These are phyloP conservation scores for Acromyrmex charruanus DNA, from an alignment of 1,140 invertebrate species.

Conservation along the genomic window DNA sequence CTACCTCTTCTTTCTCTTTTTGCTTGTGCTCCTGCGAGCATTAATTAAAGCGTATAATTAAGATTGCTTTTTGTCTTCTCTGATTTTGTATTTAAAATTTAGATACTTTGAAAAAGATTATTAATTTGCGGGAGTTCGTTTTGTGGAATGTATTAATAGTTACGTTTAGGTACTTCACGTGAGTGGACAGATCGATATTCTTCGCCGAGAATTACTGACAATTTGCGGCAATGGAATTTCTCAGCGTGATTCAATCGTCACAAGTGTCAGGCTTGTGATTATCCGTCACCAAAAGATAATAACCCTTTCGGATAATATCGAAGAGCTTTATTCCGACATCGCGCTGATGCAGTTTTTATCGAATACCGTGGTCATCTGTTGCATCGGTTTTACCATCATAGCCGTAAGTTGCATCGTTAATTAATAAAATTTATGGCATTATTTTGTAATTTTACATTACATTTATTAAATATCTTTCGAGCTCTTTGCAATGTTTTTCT, in stretches of 20 bases:
- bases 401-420: slow-evolving; percentile 48
- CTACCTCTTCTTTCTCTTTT: not conserved
- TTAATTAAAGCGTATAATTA: not conserved
- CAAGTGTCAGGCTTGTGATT: slow-evolving; percentile 35
- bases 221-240: not conserved
- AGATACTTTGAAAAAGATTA: not conserved
- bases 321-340: slow-evolving; percentile 62
- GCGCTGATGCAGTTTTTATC: slow-evolving; percentile 61
- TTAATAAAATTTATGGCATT: not conserved
- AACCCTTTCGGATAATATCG: slow-evolving; percentile 51
- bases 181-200: slow-evolving; percentile 66
- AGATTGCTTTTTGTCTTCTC: not conserved
- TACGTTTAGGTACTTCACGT: slow-evolving; percentile 62
- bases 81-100: not conserved
- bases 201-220: slow-evolving; percentile 32
- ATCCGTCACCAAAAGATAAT: slow-evolving; percentile 58
- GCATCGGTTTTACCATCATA: slow-evolving; percentile 55
- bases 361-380: slow-evolving; percentile 63
- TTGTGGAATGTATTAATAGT: not conserved
- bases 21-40: too few species aligned
- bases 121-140: not conserved
- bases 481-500: not conserved
- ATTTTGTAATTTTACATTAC: not conserved
- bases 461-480: not conserved
- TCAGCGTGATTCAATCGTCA: not conserved